Evolutionary conservation across 1,140 invertebrate genomes (phyloP).

Genomic region (Nomia melanderi): DNA sequence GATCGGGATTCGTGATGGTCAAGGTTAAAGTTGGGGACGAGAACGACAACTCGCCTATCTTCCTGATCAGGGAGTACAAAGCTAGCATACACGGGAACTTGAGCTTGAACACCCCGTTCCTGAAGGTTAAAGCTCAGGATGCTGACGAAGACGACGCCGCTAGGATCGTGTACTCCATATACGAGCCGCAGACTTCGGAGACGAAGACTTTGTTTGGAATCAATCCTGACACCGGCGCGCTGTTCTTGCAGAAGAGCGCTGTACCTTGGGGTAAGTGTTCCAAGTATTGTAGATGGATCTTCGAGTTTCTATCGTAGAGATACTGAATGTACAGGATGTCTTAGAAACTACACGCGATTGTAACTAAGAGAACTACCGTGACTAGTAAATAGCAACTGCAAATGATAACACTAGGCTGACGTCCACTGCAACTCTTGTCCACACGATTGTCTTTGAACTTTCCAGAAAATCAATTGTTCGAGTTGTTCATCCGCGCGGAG

Average conservation of each 20-base stretch:
- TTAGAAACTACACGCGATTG: no score
- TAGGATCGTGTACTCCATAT: conserved; percentile 87
- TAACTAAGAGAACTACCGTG: no score
- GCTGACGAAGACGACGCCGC: conserved; percentile 86
- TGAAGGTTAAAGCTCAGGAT: conserved; percentile 87
- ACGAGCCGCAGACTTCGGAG: conserved; percentile 84
- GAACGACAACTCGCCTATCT: conserved; percentile 94
- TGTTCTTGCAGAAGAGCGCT: conserved; percentile 84
- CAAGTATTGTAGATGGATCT: no score
- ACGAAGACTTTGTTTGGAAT: conserved; percentile 85
- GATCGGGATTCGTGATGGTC: conserved; percentile 89
- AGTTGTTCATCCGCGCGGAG: conserved; percentile 93
- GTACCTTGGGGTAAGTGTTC: conserved; percentile 82
- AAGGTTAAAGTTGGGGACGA: conserved; percentile 90
- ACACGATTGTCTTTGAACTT: conserved; percentile 54
- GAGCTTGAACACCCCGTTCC: conserved; percentile 84
- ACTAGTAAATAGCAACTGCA: no score
- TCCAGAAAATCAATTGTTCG: conserved; percentile 90
- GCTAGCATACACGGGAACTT: conserved; percentile 86
- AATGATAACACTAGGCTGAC: no score
- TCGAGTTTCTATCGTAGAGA: no score
- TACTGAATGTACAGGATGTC: no score
- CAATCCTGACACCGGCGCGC: conserved; percentile 85
- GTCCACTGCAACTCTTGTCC: background rate
- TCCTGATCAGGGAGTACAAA: conserved; percentile 90